phyloP scores from a whole-genome alignment of 2,888 invertebrate genomes.

The Bombyx huttoni region DNA sequence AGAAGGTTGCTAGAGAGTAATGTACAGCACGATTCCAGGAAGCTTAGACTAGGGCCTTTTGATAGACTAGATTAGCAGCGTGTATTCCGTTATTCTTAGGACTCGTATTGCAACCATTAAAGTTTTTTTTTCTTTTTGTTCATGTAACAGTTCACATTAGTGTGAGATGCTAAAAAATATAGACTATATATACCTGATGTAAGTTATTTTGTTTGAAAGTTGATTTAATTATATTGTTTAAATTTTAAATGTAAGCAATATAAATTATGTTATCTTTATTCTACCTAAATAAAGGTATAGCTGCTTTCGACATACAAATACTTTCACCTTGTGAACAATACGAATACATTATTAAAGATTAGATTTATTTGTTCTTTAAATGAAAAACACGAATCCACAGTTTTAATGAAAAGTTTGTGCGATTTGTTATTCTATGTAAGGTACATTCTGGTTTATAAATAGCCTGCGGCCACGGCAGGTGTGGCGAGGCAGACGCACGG shows the following conservation, averaged over 20 bases:
- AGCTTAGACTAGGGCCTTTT: slow-evolving; percentile 1
- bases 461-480: slow-evolving; percentile 54
- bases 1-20: slow-evolving; percentile 7
- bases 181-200: too few species aligned
- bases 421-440: slow-evolving; percentile 35
- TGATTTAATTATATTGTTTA: too few species aligned
- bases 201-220: too few species aligned
- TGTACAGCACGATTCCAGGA: slow-evolving; percentile 9
- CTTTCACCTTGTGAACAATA: too few species aligned
- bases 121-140: too few species aligned
- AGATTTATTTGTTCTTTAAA: background rate
- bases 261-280: too few species aligned
- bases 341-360: too few species aligned
- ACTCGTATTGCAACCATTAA: background rate
- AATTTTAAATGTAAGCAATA: too few species aligned
- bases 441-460: slow-evolving; percentile 64
- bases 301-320: too few species aligned
- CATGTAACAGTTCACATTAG: too few species aligned
- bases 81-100: background rate
- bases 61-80: background rate
- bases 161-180: too few species aligned
- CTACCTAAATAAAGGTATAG: too few species aligned
- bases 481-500: slow-evolving; percentile 54
- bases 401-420: background rate
- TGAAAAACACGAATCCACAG: background rate